These are phyloP conservation scores for Thermophis baileyi DNA, from an alignment of 2,113 vertebrate species.

Conservation along the genomic window DNA sequence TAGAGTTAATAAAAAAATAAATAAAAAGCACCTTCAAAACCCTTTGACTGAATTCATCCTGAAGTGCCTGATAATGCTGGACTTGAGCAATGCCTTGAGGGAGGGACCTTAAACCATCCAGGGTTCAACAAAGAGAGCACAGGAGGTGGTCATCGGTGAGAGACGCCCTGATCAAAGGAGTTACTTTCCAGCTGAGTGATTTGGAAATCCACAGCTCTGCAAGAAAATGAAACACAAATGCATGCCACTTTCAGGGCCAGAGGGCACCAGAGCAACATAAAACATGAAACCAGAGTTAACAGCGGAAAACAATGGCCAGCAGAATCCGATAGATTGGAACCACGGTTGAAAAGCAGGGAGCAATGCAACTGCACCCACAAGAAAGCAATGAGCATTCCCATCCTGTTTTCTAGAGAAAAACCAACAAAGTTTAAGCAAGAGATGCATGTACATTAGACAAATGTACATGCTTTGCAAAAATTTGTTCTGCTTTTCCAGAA, in stretches of 20 bases:
- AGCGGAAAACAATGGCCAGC: neutral
- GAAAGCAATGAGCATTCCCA: no score
- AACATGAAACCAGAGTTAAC: neutral
- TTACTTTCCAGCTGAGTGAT: neutral
- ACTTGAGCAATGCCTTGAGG: neutral
- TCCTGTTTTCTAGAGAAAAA: neutral
- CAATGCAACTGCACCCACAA: neutral
- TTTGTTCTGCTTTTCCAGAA: neutral
- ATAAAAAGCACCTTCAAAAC: neutral
- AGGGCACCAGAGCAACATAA: constrained; percentile 8
- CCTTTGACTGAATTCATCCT: neutral
- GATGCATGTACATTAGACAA: neutral
- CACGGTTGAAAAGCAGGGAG: neutral
- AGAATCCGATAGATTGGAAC: neutral
- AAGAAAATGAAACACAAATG: neutral
- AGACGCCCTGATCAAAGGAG: neutral
- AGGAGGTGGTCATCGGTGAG: neutral
- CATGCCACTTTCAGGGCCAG: neutral
- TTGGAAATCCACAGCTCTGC: constrained; percentile 12
- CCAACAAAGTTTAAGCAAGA: neutral
- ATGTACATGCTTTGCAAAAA: neutral
- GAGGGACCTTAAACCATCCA: neutral
- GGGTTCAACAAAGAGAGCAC: neutral
- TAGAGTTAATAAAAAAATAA: neutral
- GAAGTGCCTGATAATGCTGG: neutral